Base-by-base conservation (phyloP, 2,888 invertebrate genomes). In the Eupithecia tripunctaria region DNA sequence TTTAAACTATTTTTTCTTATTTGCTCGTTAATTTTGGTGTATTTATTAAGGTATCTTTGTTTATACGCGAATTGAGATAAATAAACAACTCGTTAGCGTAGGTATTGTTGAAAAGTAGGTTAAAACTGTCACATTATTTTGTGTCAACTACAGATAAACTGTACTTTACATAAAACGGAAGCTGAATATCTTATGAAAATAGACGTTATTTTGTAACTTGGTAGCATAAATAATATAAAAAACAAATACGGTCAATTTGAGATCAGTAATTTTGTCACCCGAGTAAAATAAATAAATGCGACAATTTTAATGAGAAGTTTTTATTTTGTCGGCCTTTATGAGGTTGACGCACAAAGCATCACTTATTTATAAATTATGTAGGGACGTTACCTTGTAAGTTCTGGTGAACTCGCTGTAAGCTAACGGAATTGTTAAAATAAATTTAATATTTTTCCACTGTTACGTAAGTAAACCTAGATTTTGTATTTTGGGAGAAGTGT, bases 141-240 rank as follows among this genome's bases (percentile, higher is more conserved):
- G 43, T 65, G 64, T 25, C 56, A 68, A 66, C 64, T 29, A 29
- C 25, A 14, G 36, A 41, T 63, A 60, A 15, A 5, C 18, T 29
- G 14, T 27, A 38, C 64, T 68, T 68, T 65, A 47, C 65, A 68
- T 68, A 65, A 36, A 72, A 68, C 68, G 72, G 72, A 72, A 72
- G 65, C 64, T 36, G 59, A 65, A 65, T 68, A 67, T 43, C 25
- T 68, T 72, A 59, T 29, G 51, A 38, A 68, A 25, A 36, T 72
- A 59, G 38, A 72, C 36, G 10, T 62, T 32, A 29, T 32, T 62
- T 32, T n/a, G 32, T 62, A 32, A 62, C 18, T 59, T 27, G 27
- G 27, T 59, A 59, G 27, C 47, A 51, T 51, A 51, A 60, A 29
- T 25, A 60, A 7, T 27, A 60, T 2, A n/a, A 47, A 1, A 29